Base-by-base conservation (phyloP, 2,888 invertebrate genomes). In the Cerastis leucographa region DNA sequence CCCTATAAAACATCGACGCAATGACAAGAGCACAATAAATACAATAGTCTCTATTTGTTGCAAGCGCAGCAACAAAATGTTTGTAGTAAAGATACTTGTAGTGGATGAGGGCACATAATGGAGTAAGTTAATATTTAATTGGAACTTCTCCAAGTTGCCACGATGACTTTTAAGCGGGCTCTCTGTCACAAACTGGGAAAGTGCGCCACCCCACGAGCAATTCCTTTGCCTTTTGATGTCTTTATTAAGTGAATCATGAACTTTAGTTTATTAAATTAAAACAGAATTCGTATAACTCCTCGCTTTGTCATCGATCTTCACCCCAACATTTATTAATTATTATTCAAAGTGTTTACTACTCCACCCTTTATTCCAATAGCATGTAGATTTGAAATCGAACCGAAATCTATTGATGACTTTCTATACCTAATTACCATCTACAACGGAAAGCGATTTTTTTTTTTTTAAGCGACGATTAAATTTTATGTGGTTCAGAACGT, bases 171-270 rank as follows among this genome's bases (percentile, higher is more conserved):
- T 86, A 86, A 89, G 84, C 85, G 87, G 81, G 82, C 73, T 87
- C 84, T 85, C 81, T 81, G 85, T 87, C 85, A 85, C 82, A 80
- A 88, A 86, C 85, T 84, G 81, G 67, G 83, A 84, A 83, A 87
- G 84, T 83, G 87, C 86, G 84, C 88, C 79, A 86, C 84, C 83
- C 84, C 81, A 76, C 80, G 81, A 88, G 85, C 79, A 77, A 84
- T 88, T 89, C 87, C 87, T 85, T 85, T 82, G 87, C 84, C 87
- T 87, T 90, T 89, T 90, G 88, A 90, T 90, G 88, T 88, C 85
- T 90, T 90, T 87, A 87, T 85, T 88, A 89, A 90, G 86, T 90
- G 86, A 88, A 90, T 90, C 85, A 86, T 85, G 85, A 88, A 89
- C 88, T 90, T 89, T 80, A 76, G 72, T 84, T 87, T 80, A 90